Evolutionary conservation across 1,140 invertebrate genomes (phyloP).

Genomic region (Zaprionus ornatus): DNA sequence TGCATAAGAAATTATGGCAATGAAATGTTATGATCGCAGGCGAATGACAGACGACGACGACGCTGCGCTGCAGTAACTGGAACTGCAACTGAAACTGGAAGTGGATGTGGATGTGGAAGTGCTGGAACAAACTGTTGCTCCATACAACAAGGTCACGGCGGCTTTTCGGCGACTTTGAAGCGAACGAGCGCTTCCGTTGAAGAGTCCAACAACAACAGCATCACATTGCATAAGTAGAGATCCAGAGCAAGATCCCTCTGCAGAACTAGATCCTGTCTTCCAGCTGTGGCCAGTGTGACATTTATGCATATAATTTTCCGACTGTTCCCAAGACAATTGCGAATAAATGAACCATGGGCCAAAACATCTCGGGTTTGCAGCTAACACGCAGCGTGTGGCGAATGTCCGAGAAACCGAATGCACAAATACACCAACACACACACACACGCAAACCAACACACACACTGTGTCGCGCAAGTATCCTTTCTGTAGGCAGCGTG

Average conservation of each 20-base stretch:
- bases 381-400: slow-evolving; percentile 53
- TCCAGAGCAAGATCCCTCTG: neutral
- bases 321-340: slow-evolving; percentile 19
- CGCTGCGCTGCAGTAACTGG: neutral
- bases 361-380: slow-evolving; percentile 20
- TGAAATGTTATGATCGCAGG: slow-evolving; percentile 77
- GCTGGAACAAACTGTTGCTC: slow-evolving; percentile 4
- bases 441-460: neutral
- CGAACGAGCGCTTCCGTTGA: slow-evolving; percentile 41
- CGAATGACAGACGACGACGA: slow-evolving; percentile 50
- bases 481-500: slow-evolving; percentile 5
- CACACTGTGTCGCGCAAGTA: slow-evolving; percentile 40
- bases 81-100: slow-evolving; percentile 9
- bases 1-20: slow-evolving; percentile 83
- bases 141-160: slow-evolving; percentile 45
- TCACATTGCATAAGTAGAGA: slow-evolving; percentile 44
- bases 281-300: slow-evolving; percentile 51
- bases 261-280: slow-evolving; percentile 1
- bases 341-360: slow-evolving; percentile 38
- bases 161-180: slow-evolving; percentile 55
- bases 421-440: slow-evolving; percentile 27
- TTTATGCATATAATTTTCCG: slow-evolving; percentile 72
- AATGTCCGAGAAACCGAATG: slow-evolving; percentile 73
- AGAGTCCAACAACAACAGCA: neutral
- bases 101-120: neutral